These are phyloP conservation scores for Phodopus roborovskii DNA, from an alignment of 2,113 vertebrate genomes.

Conservation along the genomic window DNA sequence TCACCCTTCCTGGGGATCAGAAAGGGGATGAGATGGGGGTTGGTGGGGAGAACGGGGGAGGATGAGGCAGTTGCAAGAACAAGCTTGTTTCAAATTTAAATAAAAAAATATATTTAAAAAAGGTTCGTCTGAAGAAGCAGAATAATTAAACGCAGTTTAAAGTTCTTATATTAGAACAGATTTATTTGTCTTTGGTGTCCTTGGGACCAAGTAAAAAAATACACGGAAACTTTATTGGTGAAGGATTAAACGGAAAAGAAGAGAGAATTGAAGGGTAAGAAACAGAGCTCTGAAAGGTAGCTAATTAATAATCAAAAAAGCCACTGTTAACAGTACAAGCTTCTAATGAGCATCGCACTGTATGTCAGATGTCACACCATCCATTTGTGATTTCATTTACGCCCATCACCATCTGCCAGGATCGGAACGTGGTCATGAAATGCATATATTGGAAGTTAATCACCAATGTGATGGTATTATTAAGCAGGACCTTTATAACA, in stretches of 20 bases:
- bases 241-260: background rate
- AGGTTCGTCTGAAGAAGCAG: background rate
- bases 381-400: background rate
- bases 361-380: background rate
- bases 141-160: constrained; percentile 6
- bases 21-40: no score
- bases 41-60: no score
- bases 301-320: background rate
- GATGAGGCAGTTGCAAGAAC: no score
- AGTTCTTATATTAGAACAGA: background rate
- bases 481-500: background rate
- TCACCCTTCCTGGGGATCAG: no score
- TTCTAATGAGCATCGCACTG: background rate
- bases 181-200: background rate
- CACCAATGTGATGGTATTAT: background rate
- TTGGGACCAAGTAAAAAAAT: background rate
- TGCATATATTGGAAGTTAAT: background rate
- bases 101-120: no score
- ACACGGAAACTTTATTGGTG: background rate
- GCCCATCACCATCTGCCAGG: background rate
- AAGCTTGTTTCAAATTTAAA: no score
- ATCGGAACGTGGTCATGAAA: background rate
- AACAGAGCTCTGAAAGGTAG: background rate
- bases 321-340: background rate
- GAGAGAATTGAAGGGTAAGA: background rate